These are phyloP conservation scores for Petrophora chlorosata DNA, from an alignment of 2,888 invertebrate species.

Conservation along the genomic window DNA sequence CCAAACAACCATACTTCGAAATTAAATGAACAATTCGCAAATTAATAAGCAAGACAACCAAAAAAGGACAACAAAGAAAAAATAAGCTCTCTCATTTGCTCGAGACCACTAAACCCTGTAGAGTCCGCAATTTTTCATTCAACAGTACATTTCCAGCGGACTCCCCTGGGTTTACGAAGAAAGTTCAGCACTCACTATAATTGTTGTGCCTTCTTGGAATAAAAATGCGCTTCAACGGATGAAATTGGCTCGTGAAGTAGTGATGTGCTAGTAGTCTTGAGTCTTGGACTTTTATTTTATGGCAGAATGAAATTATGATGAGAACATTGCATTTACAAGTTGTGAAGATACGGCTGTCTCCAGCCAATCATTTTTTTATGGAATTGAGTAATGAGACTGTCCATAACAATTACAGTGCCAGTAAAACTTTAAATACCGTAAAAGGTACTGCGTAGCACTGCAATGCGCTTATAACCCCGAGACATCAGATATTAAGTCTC, in stretches of 20 bases:
- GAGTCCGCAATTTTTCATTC: conserved; percentile 46
- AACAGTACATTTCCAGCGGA: conserved; percentile 46
- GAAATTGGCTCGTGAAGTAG: conserved; percentile 48
- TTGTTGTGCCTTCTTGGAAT: conserved; percentile 52
- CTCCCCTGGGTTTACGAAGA: conserved; percentile 42
- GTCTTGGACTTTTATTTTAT: too few species aligned
- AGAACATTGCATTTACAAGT: too few species aligned
- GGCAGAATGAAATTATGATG: too few species aligned
- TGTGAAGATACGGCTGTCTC: too few species aligned
- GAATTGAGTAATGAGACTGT: too few species aligned
- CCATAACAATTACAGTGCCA: too few species aligned
- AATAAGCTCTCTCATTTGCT: conserved; percentile 25
- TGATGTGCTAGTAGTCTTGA: conserved; percentile 27
- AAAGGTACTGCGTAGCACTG: too few species aligned
- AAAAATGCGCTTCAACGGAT: conserved; percentile 41
- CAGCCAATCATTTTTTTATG: too few species aligned
- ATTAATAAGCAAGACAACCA: conserved; percentile 4
- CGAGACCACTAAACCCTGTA: conserved; percentile 31
- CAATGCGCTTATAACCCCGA: too few species aligned
- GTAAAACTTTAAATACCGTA: too few species aligned
- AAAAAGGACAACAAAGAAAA: conserved; percentile 12
- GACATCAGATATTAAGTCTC: too few species aligned
- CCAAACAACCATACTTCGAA: too few species aligned
- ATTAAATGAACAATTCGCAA: neutral
- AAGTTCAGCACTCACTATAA: conserved; percentile 67